Evolutionary conservation across 2,888 invertebrate species (phyloP), one percentile per base, ranked within the genome.

Genomic region (Dynastes hyllus): DNA sequence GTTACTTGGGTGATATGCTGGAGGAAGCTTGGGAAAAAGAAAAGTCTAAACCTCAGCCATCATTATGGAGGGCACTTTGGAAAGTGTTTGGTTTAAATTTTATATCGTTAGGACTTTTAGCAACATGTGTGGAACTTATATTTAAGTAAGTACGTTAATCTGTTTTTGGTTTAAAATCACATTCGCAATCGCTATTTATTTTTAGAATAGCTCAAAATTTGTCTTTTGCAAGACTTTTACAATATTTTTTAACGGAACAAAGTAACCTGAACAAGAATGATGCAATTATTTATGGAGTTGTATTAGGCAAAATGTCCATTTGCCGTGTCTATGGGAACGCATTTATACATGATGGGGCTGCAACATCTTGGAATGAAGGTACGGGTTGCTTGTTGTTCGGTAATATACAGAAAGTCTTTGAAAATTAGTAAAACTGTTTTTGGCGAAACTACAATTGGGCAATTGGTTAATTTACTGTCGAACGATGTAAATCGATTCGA

Each of bases 271-370:
- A 75, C 22, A 78, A 80, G n/a, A 71, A 78, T 8, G 81, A 75
- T 32, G 96, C 97, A 0, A 96, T 95, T 87, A 88, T 94, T 73
- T 96, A 95, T 87, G 95, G 96, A 0, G 92, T 90, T 0, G 93
- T 92, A 2, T 92, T 96, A 55, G 92, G n/a, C n/a, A n/a, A n/a
- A n/a, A n/a, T 83, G 83, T 63, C 83, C 87, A 32, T 13, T 87
- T 9, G 53, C 86, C 3, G 86, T 87, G 73, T 82, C 85, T 11
- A 78, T 88, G 6, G 79, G 87, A 32, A 83, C 84, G 8, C 88
- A 99, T 90, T 96, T 97, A 0, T 96, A 95, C 86, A 96, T 98
- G 94, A 94, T 97, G 92, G 94, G 94, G 22, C 93, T 95, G 22
- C 91, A 95, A 80, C 95, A 96, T 85, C 92, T 95, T 88, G 96